Evolutionary conservation across 2,797 vertebrate genomes (phyloP), one percentile per base, ranked within the genome.

Genomic region (Acanthurus lineatus): DNA sequence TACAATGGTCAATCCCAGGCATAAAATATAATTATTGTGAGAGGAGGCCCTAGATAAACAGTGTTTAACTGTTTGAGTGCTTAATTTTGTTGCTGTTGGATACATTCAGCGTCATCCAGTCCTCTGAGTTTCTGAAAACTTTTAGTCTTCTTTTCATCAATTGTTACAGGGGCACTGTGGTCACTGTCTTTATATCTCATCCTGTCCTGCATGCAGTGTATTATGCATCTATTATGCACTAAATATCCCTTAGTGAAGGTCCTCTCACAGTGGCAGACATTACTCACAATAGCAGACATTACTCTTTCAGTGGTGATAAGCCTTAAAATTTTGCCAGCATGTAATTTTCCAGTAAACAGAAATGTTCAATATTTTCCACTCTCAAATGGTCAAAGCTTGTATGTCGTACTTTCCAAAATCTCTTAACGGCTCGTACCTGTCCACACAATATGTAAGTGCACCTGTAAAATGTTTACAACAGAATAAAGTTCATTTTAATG

Each of bases 391-490:
- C 40, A 14, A 49, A 42, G 79, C 40, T 40, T 40, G 40, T 71
- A 44, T 44, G 54, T 83, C 75, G 72, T 62, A 9, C 49, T 77
- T 62, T 75, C 45, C 54, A 61, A 73, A 75, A 80, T 32, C 54
- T 19, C 20, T 22, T 32, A 40, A 58, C 61, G 17, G 17, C 19
- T 65, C 53, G 48, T 22, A 58, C 32, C 57, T 77, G 63, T 88
- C 53, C 44, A 76, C 53, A n/a, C 28, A 32, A 47, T 15, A 49
- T 63, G 15, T 85, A 59, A 83, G 68, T 79, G 64, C 68, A 70
- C 75, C 69, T 66, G 66, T 92, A 89, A 93, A 92, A 89, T 72
- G 53, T 91, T 92, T 82, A 93, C 70, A 73, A 90, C 79, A 60
- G 86, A 79, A 1, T 81, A 85, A 91, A 91, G 88, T 89, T 90